Base-by-base conservation (phyloP, 1,140 invertebrate genomes). In the Hylaeus volcanicus region DNA sequence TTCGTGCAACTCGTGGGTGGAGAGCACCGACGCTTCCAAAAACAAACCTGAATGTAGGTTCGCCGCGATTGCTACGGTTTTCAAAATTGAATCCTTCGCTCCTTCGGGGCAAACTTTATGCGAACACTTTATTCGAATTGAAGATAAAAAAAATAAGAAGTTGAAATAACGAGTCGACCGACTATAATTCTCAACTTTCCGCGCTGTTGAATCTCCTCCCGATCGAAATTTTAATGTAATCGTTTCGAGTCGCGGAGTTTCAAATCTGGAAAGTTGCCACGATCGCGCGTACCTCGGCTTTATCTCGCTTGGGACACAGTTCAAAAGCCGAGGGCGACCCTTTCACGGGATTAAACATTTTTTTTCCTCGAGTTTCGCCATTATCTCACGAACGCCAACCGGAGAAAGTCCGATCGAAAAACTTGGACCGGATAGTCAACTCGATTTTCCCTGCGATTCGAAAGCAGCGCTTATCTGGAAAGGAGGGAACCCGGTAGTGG, bases 221-320 rank as follows among this genome's bases (percentile, higher is more conserved):
- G 64, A 48, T 66, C 43, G 43, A 70, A 70, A 56, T 56, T 70
- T 70, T 70, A 70, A 70, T 55, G 56, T 41, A 64, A 64, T 64
- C 61, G 48, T 55, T 12, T 39, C 12, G 11, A 11, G 26, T 15
- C 15, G 15, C 58, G 41, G 15, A 8, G 9, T 12, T 11, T 9
- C 15, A 6, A 26, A 48, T n/a, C 65, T 9, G 37, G 12, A 14
- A 39, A 69, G 26, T 39, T 69, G 26, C 8, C 65, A 9, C 51
- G 51, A 37, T 55, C 6, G 5, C 26, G 4, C 5, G 68, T 15
- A 53, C 9, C 37, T 9, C 39, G 45, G 6, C 37, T 61, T 61
- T 43, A 69, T 63, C 58, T 61, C 11, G 43, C n/a, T 6, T 4
- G 5, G 15, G 45, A 45, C 9, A 12, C 3, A 4, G 15, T 51